phyloP scores from a whole-genome alignment of 2,888 invertebrate species.

The Lamproptera curius region DNA sequence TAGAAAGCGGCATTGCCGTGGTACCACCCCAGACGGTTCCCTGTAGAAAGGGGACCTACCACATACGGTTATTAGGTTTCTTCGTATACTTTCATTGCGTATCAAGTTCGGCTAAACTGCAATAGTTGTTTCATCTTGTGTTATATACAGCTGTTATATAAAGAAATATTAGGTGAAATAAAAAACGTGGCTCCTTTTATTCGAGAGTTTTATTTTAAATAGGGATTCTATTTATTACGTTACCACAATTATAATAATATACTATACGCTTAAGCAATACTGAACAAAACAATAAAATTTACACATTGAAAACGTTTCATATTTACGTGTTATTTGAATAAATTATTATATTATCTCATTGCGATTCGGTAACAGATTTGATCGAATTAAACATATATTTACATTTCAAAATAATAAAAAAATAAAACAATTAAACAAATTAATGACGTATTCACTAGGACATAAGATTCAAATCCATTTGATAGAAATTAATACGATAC shows the following conservation, averaged over 20 bases:
- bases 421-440: slow-evolving; percentile 26
- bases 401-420: slow-evolving; percentile 47
- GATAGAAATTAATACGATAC: slow-evolving; percentile 9
- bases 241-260: slow-evolving; percentile 58
- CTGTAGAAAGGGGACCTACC: too few relatives aligned
- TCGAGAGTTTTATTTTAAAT: slow-evolving; percentile 56
- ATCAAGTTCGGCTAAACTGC: too few relatives aligned
- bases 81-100: too few relatives aligned
- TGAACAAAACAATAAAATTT: slow-evolving; percentile 76
- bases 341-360: slow-evolving; percentile 36
- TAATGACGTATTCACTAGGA: slow-evolving; percentile 16
- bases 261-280: slow-evolving; percentile 72
- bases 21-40: too few relatives aligned
- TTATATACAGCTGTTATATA: too few relatives aligned
- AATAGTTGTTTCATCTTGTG: too few relatives aligned
- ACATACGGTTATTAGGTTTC: too few relatives aligned
- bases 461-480: slow-evolving; percentile 13
- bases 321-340: slow-evolving; percentile 45
- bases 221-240: slow-evolving; percentile 45
- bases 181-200: slow-evolving; percentile 15
- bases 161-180: neutral
- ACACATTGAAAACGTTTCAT: slow-evolving; percentile 58
- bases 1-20: too few relatives aligned
- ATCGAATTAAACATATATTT: slow-evolving; percentile 55
- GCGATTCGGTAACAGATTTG: slow-evolving; percentile 59